Conservation (phyloP, 2,888 invertebrate species). For the Apamea sordens region DNA sequence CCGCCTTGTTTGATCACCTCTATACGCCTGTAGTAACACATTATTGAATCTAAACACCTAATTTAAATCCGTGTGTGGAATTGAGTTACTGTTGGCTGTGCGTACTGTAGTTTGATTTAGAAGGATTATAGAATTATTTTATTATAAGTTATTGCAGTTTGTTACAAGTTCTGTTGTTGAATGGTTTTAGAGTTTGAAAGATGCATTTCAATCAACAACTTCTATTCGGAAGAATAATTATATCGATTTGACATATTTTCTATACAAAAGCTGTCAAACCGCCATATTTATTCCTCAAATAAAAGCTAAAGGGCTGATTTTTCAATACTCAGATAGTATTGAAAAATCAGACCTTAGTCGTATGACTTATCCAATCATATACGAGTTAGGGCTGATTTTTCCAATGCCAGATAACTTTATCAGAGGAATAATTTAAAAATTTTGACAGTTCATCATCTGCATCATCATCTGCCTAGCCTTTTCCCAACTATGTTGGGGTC, state of each 20-base stretch:
- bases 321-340: no score
- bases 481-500: no score
- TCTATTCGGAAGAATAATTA: no score
- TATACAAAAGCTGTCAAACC: not conserved
- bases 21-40: conserved; percentile 48
- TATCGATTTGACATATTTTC: not conserved
- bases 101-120: conserved; percentile 11
- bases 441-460: no score
- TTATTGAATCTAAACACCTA: conserved; percentile 62
- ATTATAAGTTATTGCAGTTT: not conserved
- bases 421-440: no score
- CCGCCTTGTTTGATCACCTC: conserved; percentile 65
- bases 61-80: conserved; percentile 45
- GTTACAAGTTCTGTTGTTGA: not conserved
- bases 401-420: no score
- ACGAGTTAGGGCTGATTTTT: not conserved
- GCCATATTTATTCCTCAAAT: not conserved
- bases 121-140: conserved; percentile 11
- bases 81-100: conserved; percentile 21
- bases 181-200: no score
- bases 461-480: no score
- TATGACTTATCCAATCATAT: not conserved
- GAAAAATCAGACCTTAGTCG: not conserved
- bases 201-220: no score
- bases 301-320: not conserved